These are phyloP conservation scores for Euschistus heros DNA, from an alignment of 1,140 invertebrate species.

Conservation along the genomic window DNA sequence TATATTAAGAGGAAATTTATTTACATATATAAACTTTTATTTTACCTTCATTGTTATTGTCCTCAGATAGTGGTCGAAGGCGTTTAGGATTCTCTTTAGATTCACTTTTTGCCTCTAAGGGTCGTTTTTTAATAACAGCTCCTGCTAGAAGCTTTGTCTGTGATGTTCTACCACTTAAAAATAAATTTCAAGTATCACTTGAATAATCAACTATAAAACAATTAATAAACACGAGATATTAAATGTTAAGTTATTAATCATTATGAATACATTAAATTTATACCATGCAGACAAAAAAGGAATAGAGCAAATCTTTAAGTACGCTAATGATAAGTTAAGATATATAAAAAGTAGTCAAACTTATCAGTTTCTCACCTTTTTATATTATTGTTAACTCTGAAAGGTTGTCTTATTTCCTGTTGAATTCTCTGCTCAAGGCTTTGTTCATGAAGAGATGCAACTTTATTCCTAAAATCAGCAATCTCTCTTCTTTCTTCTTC, in stretches of 20 bases:
- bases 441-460: conserved; percentile 67
- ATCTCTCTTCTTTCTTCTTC: conserved; percentile 71
- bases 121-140: conserved; percentile 44
- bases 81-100: conserved; percentile 3
- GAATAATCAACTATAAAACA: too few species aligned
- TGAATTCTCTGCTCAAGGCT: conserved; percentile 51
- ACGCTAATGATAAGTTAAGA: too few species aligned
- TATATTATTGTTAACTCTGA: conserved; percentile 34
- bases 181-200: neutral
- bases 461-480: conserved; percentile 65
- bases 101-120: conserved; percentile 26
- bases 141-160: conserved; percentile 49
- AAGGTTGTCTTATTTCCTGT: conserved; percentile 40
- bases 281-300: too few species aligned
- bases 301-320: too few species aligned
- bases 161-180: conserved; percentile 34
- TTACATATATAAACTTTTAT: neutral
- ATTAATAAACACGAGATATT: too few species aligned
- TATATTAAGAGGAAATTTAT: too few species aligned
- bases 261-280: too few species aligned
- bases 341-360: too few species aligned
- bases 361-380: conserved; percentile 35
- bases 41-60: neutral
- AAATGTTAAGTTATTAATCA: too few species aligned
- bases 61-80: neutral